A percentile compares a stretch with the other conserved stretches of the same genome.
phyloP scores from a whole-genome alignment of 2,113 vertebrate species.

The Thymallus thymallus region DNA sequence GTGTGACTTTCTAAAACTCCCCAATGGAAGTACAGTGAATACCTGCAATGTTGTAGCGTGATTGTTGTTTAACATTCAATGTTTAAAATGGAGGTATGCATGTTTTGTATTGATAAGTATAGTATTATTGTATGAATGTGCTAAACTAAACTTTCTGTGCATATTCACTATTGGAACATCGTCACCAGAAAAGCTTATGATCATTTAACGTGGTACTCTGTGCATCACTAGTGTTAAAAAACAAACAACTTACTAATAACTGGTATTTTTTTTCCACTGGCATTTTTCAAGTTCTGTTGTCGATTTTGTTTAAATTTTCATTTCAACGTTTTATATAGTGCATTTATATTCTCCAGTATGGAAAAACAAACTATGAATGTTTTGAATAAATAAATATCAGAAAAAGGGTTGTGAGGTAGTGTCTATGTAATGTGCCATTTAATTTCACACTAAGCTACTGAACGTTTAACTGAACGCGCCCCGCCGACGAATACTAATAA shows the following conservation, averaged over 20 bases:
- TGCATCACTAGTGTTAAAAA: no score
- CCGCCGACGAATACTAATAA: no score
- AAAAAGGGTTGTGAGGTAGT: neutral
- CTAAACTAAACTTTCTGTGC: no score
- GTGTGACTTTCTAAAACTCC: neutral
- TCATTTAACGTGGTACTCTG: conserved; percentile 5
- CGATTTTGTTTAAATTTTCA: conserved; percentile 18
- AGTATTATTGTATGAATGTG: neutral
- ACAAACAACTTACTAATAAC: no score
- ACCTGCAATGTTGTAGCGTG: conserved; percentile 4
- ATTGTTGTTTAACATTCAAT: neutral
- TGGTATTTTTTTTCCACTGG: neutral
- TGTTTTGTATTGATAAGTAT: neutral
- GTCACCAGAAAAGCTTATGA: conserved; percentile 5
- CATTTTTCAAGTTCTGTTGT: neutral
- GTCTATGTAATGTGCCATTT: no score
- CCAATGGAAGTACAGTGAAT: conserved; percentile 13
- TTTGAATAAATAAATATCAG: conserved; percentile 46
- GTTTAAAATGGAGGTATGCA: neutral
- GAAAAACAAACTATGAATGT: conserved; percentile 35
- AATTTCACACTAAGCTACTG: no score
- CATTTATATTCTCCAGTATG: conserved; percentile 11
- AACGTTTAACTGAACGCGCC: no score
- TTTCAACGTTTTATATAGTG: conserved; percentile 14
- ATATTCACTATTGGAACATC: neutral